phyloP scores from a whole-genome alignment of 2,888 invertebrate species.

The Noctua comes region DNA sequence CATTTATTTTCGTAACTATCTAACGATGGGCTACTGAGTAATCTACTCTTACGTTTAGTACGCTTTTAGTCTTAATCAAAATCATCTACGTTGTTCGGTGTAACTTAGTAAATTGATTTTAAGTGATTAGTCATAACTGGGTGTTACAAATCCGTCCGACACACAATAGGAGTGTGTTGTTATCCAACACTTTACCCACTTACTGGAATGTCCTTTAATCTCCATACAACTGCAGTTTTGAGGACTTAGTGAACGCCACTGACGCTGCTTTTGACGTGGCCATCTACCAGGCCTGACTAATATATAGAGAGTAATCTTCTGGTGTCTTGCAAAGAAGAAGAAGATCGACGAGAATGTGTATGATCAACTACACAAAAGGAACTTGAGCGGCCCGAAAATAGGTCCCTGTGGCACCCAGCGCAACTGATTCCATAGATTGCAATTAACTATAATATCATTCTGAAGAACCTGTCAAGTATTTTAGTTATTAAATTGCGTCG shows the following conservation, averaged over 20 bases:
- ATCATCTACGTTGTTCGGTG: not conserved
- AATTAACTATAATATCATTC: not conserved
- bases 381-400: not conserved
- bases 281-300: not conserved
- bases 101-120: not conserved
- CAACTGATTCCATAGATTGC: not conserved
- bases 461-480: not conserved
- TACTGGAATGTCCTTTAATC: not conserved
- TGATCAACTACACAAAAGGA: not conserved
- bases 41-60: not conserved
- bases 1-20: slow-evolving; percentile 41
- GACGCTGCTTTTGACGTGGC: not conserved
- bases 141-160: not conserved
- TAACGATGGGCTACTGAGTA: not conserved
- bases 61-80: slow-evolving; percentile 6
- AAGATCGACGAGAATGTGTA: not conserved
- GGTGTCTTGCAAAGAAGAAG: not conserved
- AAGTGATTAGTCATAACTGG: not conserved
- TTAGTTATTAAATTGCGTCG: not conserved
- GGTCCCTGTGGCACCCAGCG: too few species aligned
- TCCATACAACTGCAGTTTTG: not conserved
- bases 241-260: not conserved
- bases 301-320: not conserved
- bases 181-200: not conserved
- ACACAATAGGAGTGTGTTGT: not conserved